Conservation (phyloP, 2,888 invertebrate genomes). For the Cataglyphis albicans region DNA sequence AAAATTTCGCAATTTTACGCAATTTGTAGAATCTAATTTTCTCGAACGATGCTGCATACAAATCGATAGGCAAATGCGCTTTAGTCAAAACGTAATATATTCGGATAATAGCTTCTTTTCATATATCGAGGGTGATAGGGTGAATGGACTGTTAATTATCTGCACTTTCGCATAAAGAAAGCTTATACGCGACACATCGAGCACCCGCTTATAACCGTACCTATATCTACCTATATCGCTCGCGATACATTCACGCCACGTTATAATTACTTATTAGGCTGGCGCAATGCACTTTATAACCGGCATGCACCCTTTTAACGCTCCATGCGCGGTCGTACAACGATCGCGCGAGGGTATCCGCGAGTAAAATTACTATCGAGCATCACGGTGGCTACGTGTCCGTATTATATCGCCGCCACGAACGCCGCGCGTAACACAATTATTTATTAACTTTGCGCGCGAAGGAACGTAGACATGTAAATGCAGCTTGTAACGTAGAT, state of each 20-base stretch:
- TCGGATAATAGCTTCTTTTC: background rate
- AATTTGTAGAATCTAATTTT: background rate
- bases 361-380: conserved; percentile 67
- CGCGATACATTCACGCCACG: conserved; percentile 51
- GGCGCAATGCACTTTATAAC: conserved; percentile 67
- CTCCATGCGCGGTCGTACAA: conserved; percentile 23
- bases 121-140: background rate
- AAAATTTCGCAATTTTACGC: background rate
- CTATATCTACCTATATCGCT: conserved; percentile 7
- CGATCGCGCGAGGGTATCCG: conserved; percentile 51
- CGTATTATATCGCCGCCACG: conserved; percentile 50
- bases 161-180: conserved; percentile 20
- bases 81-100: background rate
- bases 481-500: conserved; percentile 15
- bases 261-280: conserved; percentile 73
- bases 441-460: conserved; percentile 66
- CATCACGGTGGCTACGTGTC: conserved; percentile 53
- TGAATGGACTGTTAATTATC: conserved; percentile 23
- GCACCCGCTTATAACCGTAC: conserved; percentile 15
- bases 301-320: conserved; percentile 66
- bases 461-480: conserved; percentile 34
- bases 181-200: conserved; percentile 19
- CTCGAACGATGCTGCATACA: background rate
- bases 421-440: conserved; percentile 57
- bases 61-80: background rate